Evolutionary conservation across 2,113 vertebrate genomes (phyloP).

Genomic region (Oreochromis niloticus): DNA sequence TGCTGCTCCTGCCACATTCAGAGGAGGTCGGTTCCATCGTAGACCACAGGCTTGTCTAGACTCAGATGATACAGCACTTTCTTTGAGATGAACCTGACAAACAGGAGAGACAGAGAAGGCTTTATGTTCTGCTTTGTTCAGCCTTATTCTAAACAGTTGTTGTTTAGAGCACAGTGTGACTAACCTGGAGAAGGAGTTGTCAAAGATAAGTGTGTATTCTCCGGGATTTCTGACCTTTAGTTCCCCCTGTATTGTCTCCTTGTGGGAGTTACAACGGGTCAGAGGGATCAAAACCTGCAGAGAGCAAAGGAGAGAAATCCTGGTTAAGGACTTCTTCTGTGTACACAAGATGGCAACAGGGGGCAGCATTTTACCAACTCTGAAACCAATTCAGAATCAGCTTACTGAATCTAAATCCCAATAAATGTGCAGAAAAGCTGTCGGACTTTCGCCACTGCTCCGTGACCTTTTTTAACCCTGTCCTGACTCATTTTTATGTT

Average conservation of each 20-base stretch:
- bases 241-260: conserved; percentile 87
- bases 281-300: conserved; percentile 90
- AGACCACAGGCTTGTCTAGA: conserved; percentile 79
- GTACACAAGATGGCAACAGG: background rate
- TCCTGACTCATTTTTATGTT: background rate
- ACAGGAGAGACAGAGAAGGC: background rate
- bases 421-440: background rate
- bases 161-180: background rate
- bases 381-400: background rate
- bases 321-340: background rate
- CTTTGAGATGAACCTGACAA: conserved; percentile 91
- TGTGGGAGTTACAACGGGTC: conserved; percentile 91
- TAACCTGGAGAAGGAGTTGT: conserved; percentile 97
- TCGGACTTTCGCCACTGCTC: background rate
- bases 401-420: background rate
- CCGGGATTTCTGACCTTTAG: conserved; percentile 84
- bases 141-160: background rate
- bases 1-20: background rate
- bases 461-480: background rate
- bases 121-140: background rate
- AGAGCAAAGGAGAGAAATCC: background rate
- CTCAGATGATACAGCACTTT: conserved; percentile 87
- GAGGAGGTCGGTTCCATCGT: conserved; percentile 82
- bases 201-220: conserved; percentile 88
- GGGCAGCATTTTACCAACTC: background rate